phyloP scores from a whole-genome alignment of 2,888 invertebrate genomes.

The Caenorhabditis sp. region DNA sequence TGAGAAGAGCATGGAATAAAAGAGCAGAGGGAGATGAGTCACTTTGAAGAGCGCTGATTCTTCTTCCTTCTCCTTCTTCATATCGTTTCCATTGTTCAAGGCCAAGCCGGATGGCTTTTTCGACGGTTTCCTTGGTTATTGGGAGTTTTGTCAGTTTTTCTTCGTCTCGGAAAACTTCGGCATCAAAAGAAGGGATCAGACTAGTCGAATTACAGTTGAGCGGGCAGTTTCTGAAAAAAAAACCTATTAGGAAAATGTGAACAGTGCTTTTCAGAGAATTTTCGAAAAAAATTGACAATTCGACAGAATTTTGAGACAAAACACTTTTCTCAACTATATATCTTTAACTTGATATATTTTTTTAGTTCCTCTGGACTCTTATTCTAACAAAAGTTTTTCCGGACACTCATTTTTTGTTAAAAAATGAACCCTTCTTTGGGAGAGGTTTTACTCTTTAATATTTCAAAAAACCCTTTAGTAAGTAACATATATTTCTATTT shows the following conservation, averaged over 20 bases:
- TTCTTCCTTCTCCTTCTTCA: slow-evolving; percentile 56
- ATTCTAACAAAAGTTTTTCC: too few relatives aligned
- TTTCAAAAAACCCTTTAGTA: too few relatives aligned
- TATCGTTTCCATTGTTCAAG: slow-evolving; percentile 62
- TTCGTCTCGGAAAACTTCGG: slow-evolving; percentile 62
- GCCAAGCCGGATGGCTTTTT: slow-evolving; percentile 68
- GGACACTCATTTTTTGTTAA: too few relatives aligned
- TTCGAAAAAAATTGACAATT: too few relatives aligned
- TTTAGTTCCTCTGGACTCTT: too few relatives aligned
- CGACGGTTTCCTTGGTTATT: slow-evolving; percentile 66
- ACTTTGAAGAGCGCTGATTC: slow-evolving; percentile 38
- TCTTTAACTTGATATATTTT: too few relatives aligned
- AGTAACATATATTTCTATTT: too few relatives aligned
- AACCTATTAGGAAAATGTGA: too few relatives aligned
- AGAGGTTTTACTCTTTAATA: too few relatives aligned
- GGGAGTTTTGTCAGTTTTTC: slow-evolving; percentile 64
- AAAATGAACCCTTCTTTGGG: too few relatives aligned
- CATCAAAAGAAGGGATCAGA: slow-evolving; percentile 53
- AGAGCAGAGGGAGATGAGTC: slow-evolving; percentile 49
- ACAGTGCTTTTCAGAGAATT: background rate
- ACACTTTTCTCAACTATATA: too few relatives aligned
- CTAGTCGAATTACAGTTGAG: slow-evolving; percentile 62
- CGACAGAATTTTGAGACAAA: too few relatives aligned
- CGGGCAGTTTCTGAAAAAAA: slow-evolving; percentile 65
- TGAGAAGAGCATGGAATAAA: slow-evolving; percentile 63